Base-by-base conservation (phyloP, 2,888 invertebrate species). In the Therioaphis trifolii region DNA sequence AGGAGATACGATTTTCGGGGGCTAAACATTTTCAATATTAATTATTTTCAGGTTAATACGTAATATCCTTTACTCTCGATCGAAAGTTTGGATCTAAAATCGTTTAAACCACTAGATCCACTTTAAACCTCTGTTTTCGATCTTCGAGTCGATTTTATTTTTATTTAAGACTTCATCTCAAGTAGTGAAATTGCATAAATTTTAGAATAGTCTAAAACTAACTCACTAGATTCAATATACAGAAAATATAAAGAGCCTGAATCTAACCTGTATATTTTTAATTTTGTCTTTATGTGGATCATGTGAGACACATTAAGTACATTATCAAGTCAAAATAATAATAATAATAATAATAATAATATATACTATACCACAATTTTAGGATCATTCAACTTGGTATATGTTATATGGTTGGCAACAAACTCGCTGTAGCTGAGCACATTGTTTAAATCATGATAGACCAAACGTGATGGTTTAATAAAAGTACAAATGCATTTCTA, bases 1-100 rank as follows among this genome's bases (percentile, higher is more conserved):
- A 0, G 96, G 96, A 0, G 96, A 96, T 86, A 92, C 91, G 29
- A 95, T 87, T 3, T 91, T 91, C 76, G 91, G 91, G 0, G 95
- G 94, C 95, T 95, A 89, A 9, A 89, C 89, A 86, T 27, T 1
- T 3, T 21, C 18, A n/a, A 7, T n/a, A 21, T 12, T 58, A 58
- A 58, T 58, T 12, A 21, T 58, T 21, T 24, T 58, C 58, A 3
- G 3, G 12, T 24, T n/a, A n/a, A 58, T 21, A 12, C 21, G 7
- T 55, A 21, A 21, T 55, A 5, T 55, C 9, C 7, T n/a, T n/a
- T n/a, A 55, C 1, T 4, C 7, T 35, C 35, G 7, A 7, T 5
- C 35, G 35, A 7, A 35, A 5, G 7, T 35, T n/a, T 35, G 3
- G 7, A 35, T 35, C 35, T 5, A 35, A 7, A 35, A 35, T 3